A percentile compares a stretch with the other conserved stretches of the same genome.
Conservation (phyloP, 2,888 invertebrate genomes). For the Drosophila tanythrix region DNA sequence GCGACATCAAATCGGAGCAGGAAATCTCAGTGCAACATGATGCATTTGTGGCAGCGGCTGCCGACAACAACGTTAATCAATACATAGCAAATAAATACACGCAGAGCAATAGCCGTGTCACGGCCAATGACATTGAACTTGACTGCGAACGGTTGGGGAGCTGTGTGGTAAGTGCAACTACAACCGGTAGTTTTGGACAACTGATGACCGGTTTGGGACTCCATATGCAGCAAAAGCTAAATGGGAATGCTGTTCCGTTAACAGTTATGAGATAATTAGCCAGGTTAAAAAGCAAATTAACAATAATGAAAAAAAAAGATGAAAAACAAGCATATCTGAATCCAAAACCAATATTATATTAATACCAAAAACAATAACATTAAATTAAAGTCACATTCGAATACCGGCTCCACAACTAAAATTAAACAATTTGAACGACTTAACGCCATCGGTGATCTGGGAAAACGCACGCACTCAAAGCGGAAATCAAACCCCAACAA, state of each 20-base stretch:
- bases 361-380: background rate
- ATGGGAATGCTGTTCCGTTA: constrained; percentile 40
- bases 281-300: background rate
- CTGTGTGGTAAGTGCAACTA: background rate
- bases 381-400: background rate
- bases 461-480: background rate
- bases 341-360: constrained; percentile 1
- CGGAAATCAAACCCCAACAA: background rate
- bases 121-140: constrained; percentile 76
- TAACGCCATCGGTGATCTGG: too few relatives aligned
- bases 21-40: constrained; percentile 44
- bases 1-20: constrained; percentile 32
- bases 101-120: constrained; percentile 29
- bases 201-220: constrained; percentile 17
- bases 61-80: background rate
- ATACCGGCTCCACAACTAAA: background rate
- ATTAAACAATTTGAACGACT: background rate
- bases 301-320: background rate
- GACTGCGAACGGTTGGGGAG: constrained; percentile 13
- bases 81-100: background rate
- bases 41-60: constrained; percentile 14
- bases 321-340: background rate
- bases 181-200: background rate
- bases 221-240: constrained; percentile 25
- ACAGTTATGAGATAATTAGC: constrained; percentile 38